phyloP scores from a whole-genome alignment of 2,797 vertebrate species.

The Mormyrops boulengeri region DNA sequence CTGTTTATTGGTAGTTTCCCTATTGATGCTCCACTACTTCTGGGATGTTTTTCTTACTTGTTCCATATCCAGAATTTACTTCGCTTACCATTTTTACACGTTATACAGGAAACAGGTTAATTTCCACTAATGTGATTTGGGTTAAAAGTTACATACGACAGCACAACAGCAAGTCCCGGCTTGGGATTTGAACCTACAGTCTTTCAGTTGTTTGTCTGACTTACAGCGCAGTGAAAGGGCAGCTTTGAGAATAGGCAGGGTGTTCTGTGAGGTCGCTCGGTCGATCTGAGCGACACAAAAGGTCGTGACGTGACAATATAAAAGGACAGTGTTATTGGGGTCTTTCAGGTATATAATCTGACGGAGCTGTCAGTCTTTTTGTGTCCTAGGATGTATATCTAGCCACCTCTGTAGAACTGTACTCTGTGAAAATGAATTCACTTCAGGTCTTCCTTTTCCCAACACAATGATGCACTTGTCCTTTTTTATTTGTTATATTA shows the following conservation, averaged over 20 bases:
- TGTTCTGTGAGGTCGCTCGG: background rate
- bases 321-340: conserved; percentile 31
- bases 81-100: background rate
- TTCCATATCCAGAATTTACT: background rate
- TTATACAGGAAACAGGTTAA: background rate
- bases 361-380: background rate
- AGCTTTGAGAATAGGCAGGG: background rate
- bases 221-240: background rate
- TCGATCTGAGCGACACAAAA: background rate
- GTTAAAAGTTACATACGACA: background rate
- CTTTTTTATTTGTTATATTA: conserved; percentile 19
- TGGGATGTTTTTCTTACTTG: background rate
- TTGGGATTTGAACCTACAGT: background rate
- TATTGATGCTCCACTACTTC: background rate
- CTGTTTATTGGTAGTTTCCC: background rate
- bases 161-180: background rate
- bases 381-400: background rate
- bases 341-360: background rate
- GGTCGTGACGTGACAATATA: background rate
- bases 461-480: conserved; percentile 43
- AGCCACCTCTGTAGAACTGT: background rate
- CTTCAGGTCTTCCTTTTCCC: conserved; percentile 45
- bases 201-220: background rate
- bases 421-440: conserved; percentile 30
- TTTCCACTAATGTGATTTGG: background rate